phyloP scores from a whole-genome alignment of 2,888 invertebrate genomes.

The Philonicus albiceps region DNA sequence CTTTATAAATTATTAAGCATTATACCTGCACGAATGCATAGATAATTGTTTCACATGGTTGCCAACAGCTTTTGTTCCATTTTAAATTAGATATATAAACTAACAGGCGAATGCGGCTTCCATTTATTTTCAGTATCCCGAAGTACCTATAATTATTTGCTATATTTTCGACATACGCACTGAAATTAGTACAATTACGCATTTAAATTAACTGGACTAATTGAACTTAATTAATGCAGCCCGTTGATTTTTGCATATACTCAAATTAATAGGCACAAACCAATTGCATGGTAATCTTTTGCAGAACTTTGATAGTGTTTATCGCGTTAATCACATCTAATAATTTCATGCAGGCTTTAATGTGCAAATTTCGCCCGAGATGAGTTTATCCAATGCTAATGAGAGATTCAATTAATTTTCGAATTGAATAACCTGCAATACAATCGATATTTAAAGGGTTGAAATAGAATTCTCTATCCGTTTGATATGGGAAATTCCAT shows the following conservation, averaged over 20 bases:
- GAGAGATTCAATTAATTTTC: background rate
- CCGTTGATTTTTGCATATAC: background rate
- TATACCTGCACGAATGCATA: background rate
- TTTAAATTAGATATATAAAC: background rate
- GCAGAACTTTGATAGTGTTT: background rate
- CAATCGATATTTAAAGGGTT: background rate
- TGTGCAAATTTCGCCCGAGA: background rate
- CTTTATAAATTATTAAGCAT: background rate
- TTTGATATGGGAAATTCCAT: background rate
- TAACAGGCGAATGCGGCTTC: background rate
- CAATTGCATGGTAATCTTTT: background rate
- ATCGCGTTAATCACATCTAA: background rate
- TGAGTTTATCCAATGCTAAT: background rate
- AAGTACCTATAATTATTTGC: background rate
- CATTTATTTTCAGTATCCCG: background rate
- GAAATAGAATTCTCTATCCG: background rate
- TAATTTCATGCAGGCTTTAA: background rate
- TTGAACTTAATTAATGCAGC: background rate
- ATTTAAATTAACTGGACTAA: conserved; percentile 1
- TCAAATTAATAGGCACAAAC: background rate
- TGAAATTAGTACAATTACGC: background rate
- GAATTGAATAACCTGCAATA: background rate
- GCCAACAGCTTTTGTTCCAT: background rate
- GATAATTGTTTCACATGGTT: background rate
- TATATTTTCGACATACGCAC: background rate